These are phyloP conservation scores for Steinernema carpocapsae DNA, from an alignment of 2,888 invertebrate genomes.

Conservation along the genomic window DNA sequence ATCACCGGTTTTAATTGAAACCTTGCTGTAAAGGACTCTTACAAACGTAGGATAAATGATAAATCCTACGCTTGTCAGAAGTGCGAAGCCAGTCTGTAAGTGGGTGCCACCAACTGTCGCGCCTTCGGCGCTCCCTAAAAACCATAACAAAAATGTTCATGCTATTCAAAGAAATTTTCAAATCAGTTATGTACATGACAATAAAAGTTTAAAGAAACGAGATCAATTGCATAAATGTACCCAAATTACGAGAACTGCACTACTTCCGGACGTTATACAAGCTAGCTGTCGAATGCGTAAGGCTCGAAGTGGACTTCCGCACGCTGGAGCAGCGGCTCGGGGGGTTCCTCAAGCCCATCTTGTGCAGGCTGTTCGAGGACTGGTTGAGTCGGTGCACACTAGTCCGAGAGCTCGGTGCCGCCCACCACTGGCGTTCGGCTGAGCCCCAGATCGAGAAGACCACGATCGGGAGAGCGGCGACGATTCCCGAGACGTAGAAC, in stretches of 20 bases:
- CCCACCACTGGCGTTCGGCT: constrained; percentile 65
- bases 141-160: too few relatives aligned
- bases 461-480: constrained; percentile 62
- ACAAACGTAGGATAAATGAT: too few relatives aligned
- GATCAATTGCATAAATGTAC: background rate
- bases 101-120: too few relatives aligned
- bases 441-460: constrained; percentile 64
- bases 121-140: too few relatives aligned
- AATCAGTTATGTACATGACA: constrained; percentile 15
- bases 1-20: too few relatives aligned
- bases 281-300: constrained; percentile 19
- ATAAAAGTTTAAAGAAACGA: background rate
- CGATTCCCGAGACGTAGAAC: constrained; percentile 62
- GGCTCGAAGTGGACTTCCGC: constrained; percentile 22
- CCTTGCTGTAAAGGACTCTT: too few relatives aligned
- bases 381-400: constrained; percentile 43
- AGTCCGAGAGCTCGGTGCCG: constrained; percentile 59
- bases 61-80: too few relatives aligned
- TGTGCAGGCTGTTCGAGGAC: constrained; percentile 22
- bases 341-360: background rate
- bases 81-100: too few relatives aligned
- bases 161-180: too few relatives aligned
- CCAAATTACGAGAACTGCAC: background rate
- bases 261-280: constrained; percentile 26
- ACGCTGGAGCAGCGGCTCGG: constrained; percentile 27